phyloP scores from a whole-genome alignment of 2,113 vertebrate species.

The Catharus bicknelli region DNA sequence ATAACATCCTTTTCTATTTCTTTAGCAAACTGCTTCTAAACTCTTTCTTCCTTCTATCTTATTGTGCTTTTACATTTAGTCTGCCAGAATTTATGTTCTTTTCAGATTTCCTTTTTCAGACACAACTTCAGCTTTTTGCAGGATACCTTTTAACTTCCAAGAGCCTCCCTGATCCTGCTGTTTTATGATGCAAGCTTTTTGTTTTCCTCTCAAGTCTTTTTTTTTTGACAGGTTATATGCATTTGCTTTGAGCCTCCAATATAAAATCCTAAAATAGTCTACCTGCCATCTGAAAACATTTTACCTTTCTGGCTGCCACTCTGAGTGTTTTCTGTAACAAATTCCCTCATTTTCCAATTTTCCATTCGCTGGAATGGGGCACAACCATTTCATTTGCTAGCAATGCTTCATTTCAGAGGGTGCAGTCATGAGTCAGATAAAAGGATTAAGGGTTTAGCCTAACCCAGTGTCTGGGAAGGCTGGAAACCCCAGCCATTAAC shows the following conservation, averaged over 20 bases:
- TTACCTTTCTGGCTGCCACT: conserved; percentile 41
- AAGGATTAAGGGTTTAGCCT: conserved; percentile 14
- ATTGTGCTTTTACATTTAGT: conserved; percentile 56
- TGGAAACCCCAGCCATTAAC: neutral
- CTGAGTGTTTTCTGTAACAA: neutral
- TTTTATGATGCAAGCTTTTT: conserved; percentile 65
- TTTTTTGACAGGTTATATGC: conserved; percentile 68
- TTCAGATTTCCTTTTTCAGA: conserved; percentile 60
- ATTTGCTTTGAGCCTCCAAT: conserved; percentile 66
- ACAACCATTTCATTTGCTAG: neutral
- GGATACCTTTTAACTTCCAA: conserved; percentile 66
- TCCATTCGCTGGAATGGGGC: neutral
- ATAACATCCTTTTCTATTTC: conserved; percentile 17
- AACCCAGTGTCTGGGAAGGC: neutral
- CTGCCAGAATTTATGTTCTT: conserved; percentile 69
- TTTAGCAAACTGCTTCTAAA: conserved; percentile 61
- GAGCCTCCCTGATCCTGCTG: conserved; percentile 62
- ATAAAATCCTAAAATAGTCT: conserved; percentile 62
- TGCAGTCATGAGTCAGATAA: neutral
- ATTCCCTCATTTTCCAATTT: conserved; percentile 30
- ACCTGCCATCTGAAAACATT: conserved; percentile 51
- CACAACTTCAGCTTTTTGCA: conserved; percentile 64
- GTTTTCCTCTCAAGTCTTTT: conserved; percentile 61
- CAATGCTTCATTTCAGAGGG: neutral
- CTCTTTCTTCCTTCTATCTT: conserved; percentile 27